Conservation (phyloP, 2,797 vertebrate species). For the Sylvilagus floridanus region DNA sequence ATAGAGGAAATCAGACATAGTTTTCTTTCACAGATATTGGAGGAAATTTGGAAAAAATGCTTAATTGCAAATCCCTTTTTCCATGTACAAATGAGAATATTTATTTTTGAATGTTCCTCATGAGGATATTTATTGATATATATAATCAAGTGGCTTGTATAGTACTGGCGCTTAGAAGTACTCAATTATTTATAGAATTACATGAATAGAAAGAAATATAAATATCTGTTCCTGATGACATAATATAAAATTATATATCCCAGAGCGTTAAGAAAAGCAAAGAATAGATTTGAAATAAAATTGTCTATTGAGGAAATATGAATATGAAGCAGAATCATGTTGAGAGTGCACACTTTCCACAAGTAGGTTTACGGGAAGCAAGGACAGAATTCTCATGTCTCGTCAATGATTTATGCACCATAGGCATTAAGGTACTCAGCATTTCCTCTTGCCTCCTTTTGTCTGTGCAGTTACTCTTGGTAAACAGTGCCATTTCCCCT, state of each 20-base stretch:
- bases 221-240: not conserved
- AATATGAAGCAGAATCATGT: not conserved
- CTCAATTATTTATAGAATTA: not conserved
- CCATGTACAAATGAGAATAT: not conserved
- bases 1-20: not conserved
- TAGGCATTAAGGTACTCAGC: not conserved
- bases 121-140: not conserved
- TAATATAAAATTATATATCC: not conserved
- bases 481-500: conserved; percentile 47
- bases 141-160: not conserved
- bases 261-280: not conserved
- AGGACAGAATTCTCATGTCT: not conserved
- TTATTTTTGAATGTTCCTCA: not conserved
- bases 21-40: not conserved
- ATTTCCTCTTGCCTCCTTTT: not conserved
- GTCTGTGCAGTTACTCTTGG: not conserved
- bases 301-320: not conserved
- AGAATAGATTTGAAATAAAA: not conserved
- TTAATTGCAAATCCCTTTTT: conserved; percentile 34
- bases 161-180: not conserved
- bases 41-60: not conserved
- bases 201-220: not conserved
- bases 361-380: not conserved
- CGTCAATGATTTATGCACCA: not conserved
- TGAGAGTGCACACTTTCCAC: not conserved